Evolutionary conservation across 2,113 vertebrate genomes (phyloP), one percentile per base, ranked within the genome.

Genomic region (Channa maculata): DNA sequence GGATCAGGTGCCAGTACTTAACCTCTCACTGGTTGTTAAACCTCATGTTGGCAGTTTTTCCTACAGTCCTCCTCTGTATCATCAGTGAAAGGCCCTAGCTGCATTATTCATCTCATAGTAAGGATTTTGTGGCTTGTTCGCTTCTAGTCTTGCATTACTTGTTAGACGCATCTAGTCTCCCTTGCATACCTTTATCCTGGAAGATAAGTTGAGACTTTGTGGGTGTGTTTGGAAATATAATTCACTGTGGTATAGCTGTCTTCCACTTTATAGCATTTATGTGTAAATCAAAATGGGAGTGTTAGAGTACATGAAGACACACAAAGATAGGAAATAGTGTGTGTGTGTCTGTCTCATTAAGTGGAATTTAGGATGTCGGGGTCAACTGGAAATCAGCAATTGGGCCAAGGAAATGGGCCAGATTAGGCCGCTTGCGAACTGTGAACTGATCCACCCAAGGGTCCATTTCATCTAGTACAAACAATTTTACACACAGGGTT

Each of bases 61-160:
- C 51, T 1, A 24, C n/a, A 3, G 14, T 44, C 45, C 71, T 45
- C 59, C 52, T 38, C 53, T 24, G 65, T 48, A 53, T 39, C 65
- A 52, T 69, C 49, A 8, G 67, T 45, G 50, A 55, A 58, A 72
- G 55, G 70, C 65, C 79, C 45, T 51, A 74, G 66, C 79, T 91
- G 74, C 81, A 90, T 88, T 88, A 91, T 90, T 89, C 84, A 91
- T 90, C 67, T 76, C 59, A 77, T 81, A 80, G 83, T 91, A 91
- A 89, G 89, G 89, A 89, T 88, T 92, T 88, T 91, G 85, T 85
- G 89, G 83, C 62, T 86, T 65, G 60, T 70, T 75, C 78, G 91
- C 86, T 86, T 88, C 72, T 82, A 86, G 85, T 80, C 79, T 81
- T 87, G 80, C 87, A 83, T 89, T 81, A 82, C 77, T 87, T 82